Evolutionary conservation across 2,113 vertebrate genomes (phyloP).

Genomic region (Tachysurus fulvidraco): DNA sequence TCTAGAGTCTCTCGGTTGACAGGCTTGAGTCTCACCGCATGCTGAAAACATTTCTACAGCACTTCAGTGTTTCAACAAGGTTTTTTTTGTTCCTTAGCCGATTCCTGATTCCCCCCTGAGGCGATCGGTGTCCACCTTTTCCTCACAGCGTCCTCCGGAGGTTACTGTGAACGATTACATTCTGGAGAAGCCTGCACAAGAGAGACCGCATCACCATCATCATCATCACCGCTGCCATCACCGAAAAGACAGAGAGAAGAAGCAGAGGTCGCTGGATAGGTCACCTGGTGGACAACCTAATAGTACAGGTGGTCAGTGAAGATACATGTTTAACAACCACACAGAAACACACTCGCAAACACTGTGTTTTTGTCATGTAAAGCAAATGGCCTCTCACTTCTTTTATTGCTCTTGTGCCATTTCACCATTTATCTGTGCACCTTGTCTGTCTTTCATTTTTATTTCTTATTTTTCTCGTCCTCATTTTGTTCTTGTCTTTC

Average conservation of each 20-base stretch:
- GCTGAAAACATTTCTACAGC: not conserved
- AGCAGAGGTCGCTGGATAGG: constrained; percentile 86
- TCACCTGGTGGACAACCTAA: constrained; percentile 71
- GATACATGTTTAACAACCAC: not conserved
- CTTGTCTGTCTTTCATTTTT: too few species aligned
- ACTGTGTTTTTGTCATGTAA: too few species aligned
- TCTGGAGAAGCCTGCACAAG: constrained; percentile 75
- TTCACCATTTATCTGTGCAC: too few species aligned
- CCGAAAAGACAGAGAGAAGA: constrained; percentile 84
- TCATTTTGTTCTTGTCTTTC: too few species aligned
- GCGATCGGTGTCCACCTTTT: constrained; percentile 85
- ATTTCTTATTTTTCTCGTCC: too few species aligned
- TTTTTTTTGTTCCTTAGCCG: constrained; percentile 69
- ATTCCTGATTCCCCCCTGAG: constrained; percentile 86
- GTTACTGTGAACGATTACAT: constrained; percentile 77
- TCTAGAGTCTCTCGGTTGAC: not conserved
- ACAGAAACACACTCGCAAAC: not conserved
- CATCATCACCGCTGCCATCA: constrained; percentile 90
- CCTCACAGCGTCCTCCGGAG: constrained; percentile 80
- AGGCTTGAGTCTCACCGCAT: not conserved
- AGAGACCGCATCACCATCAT: constrained; percentile 79
- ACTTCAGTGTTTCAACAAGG: not conserved
- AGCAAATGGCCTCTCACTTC: too few species aligned
- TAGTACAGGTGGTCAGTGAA: constrained; percentile 71
- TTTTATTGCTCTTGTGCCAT: too few species aligned